Conservation (phyloP, 2,797 vertebrate species). For the Falco cherrug region DNA sequence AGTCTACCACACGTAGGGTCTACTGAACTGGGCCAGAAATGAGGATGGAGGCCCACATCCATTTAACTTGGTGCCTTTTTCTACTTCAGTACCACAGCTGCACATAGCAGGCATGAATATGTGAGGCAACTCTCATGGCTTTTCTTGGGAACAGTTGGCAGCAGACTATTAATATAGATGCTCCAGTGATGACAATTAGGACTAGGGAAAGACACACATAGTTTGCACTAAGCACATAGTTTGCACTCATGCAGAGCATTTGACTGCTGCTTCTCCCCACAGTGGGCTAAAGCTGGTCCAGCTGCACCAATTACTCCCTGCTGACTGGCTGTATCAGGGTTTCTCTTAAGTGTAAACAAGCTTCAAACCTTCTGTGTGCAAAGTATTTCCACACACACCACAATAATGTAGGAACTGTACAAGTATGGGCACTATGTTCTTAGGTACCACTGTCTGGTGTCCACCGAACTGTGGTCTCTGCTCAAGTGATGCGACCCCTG, state of each 20-base stretch:
- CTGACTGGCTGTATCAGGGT: background rate
- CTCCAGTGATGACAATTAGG: background rate
- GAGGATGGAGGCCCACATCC: background rate
- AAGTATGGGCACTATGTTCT: background rate
- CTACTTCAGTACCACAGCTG: background rate
- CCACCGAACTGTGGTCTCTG: background rate
- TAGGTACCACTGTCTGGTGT: background rate
- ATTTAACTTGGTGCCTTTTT: background rate
- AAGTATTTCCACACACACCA: background rate
- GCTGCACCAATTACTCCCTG: background rate
- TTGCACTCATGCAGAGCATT: background rate
- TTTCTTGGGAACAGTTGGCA: background rate
- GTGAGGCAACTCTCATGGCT: background rate
- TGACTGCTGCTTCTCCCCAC: background rate
- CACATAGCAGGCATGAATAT: background rate
- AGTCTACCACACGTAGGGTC: background rate
- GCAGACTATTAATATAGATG: background rate
- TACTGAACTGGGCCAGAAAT: background rate
- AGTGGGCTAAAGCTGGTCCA: background rate
- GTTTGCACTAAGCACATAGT: background rate
- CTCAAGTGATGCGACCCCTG: background rate
- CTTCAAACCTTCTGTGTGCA: background rate
- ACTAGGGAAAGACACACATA: background rate
- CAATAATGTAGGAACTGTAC: background rate
- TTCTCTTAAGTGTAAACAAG: background rate